These are phyloP conservation scores for Pseudomyrmex concolor DNA, from an alignment of 1,140 invertebrate genomes.

Conservation along the genomic window DNA sequence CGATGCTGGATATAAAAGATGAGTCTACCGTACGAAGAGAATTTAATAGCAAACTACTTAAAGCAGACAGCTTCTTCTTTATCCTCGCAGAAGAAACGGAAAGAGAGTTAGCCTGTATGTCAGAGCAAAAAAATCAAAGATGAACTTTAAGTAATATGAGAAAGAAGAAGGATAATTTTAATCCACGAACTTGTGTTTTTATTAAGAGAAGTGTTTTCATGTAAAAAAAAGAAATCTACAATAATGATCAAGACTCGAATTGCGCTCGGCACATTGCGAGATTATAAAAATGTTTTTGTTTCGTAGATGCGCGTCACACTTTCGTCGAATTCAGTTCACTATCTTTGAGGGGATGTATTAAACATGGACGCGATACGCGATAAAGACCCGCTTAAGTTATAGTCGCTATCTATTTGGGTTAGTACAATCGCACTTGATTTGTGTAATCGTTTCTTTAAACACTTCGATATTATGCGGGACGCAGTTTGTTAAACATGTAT, in stretches of 20 bases:
- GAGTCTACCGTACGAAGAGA: conserved; percentile 7
- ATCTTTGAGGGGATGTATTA: conserved; percentile 39
- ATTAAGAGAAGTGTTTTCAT: too few relatives aligned
- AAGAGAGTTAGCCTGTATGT: too few relatives aligned
- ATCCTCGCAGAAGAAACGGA: not conserved
- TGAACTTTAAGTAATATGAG: too few relatives aligned
- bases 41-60: conserved; percentile 5
- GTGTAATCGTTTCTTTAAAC: conserved; percentile 36
- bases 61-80: conserved; percentile 15
- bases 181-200: too few relatives aligned
- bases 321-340: conserved; percentile 54
- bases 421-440: conserved; percentile 58
- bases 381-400: conserved; percentile 70
- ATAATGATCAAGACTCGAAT: not conserved
- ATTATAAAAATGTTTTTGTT: not conserved
- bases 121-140: too few relatives aligned
- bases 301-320: not conserved
- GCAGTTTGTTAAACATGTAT: not conserved
- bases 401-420: conserved; percentile 81
- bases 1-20: conserved; percentile 4
- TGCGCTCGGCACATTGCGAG: not conserved
- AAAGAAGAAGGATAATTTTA: too few relatives aligned
- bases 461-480: conserved; percentile 35
- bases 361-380: conserved; percentile 33
- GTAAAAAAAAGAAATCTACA: too few relatives aligned